Base-by-base conservation (phyloP, 2,113 vertebrate genomes). In the Hemicordylus capensis region DNA sequence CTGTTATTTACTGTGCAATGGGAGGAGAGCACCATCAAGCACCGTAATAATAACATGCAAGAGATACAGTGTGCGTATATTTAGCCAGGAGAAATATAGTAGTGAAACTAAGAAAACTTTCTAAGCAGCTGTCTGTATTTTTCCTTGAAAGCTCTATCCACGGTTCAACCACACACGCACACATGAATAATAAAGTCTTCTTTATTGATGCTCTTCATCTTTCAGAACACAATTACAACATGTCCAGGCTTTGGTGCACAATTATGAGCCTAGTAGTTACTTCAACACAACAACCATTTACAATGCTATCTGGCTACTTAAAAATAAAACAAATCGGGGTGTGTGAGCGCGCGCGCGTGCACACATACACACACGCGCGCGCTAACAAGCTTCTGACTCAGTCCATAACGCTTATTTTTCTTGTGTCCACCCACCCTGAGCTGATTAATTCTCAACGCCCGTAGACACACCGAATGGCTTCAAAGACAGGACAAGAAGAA, bases 51-150 rank as follows among this genome's bases (percentile, higher is more conserved):
- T 10, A 56, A 37, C 28, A n/a, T 22, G 82, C 73, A 66, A 67
- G 73, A n/a, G 7, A 69, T 39, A 69, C 20, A 37, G 24, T 6
- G 64, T 31, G 69, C 51, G 10, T 17, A 73, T n/a, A 39, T 73
- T 26, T 46, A 46, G 67, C 67, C 4, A 44, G 61, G 46, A 77
- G 34, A 34, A 70, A 15, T 31, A 39, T 48, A 64, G 20, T 26
- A 26, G 46, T 12, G 44, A 51, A 51, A 75, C 34, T 26, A 19
- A 24, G 63, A 34, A 76, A 94, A 95, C 92, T 94, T 95, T 89
- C 67, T 39, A 58, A 76, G 79, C 58, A 79, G 78, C 78, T 85
- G 76, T 70, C 59, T 88, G 39, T 10, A 74, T 46, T 74, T 46
- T 66, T 24, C 48, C 63, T 39, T 14, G 24, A 26, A 37, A 77